Percentiles rank a stretch among this genome's conserved stretches.
These are phyloP conservation scores for Syrista parreyssii DNA, from an alignment of 2,888 invertebrate genomes.

Conservation along the genomic window DNA sequence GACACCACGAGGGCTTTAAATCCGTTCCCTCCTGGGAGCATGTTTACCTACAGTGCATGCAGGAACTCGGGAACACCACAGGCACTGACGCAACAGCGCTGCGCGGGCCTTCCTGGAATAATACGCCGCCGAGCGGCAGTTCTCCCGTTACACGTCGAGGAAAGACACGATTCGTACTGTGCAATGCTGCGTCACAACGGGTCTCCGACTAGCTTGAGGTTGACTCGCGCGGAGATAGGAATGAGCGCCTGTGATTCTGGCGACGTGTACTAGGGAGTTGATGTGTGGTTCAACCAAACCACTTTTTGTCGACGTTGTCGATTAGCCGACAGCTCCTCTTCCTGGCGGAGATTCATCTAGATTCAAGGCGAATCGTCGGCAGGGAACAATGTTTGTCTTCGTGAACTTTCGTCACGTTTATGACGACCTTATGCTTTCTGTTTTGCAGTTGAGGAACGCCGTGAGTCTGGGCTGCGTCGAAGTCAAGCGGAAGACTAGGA, in stretches of 20 bases:
- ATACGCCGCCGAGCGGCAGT: neutral
- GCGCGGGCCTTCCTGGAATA: neutral
- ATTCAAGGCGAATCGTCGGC: neutral
- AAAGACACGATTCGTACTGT: neutral
- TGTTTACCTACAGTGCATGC: no score
- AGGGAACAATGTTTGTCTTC: neutral
- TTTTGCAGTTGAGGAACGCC: conserved; percentile 8
- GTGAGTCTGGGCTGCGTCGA: conserved; percentile 3
- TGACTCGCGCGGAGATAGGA: neutral
- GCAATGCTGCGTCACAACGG: neutral
- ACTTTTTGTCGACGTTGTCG: neutral
- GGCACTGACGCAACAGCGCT: neutral
- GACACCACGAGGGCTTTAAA: neutral
- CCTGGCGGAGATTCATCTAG: neutral
- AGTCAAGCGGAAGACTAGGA: conserved; percentile 16
- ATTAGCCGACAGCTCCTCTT: neutral
- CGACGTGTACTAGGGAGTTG: neutral
- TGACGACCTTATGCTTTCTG: neutral
- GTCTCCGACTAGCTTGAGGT: neutral
- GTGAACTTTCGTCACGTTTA: neutral
- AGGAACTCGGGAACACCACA: neutral
- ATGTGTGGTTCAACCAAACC: neutral
- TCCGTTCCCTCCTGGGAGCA: neutral
- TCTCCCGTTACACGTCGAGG: neutral
- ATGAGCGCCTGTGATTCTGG: neutral